Evolutionary conservation across 2,888 invertebrate genomes (phyloP).

Genomic region (Rhagophthalmus giganteus): DNA sequence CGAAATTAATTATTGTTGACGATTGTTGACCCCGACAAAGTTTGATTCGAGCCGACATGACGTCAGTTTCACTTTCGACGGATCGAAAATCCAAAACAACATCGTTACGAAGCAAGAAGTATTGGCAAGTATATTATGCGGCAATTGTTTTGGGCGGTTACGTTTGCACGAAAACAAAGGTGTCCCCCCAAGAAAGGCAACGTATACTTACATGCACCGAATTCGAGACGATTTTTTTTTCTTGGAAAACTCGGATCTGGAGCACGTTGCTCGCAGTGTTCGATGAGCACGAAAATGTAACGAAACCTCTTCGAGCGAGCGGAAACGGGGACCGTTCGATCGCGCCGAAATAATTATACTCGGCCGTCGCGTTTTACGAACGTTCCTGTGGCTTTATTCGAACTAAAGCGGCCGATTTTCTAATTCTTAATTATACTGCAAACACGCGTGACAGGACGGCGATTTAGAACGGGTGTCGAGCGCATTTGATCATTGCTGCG

Average conservation of each 20-base stretch:
- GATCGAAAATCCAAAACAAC: background rate
- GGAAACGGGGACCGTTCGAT: slow-evolving; percentile 11
- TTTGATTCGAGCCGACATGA: background rate
- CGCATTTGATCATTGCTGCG: slow-evolving; percentile 16
- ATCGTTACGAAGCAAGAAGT: background rate
- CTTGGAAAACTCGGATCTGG: slow-evolving; percentile 4
- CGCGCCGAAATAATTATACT: slow-evolving; percentile 10
- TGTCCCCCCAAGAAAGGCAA: background rate
- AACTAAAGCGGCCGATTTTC: slow-evolving; percentile 4
- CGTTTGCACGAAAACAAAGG: background rate
- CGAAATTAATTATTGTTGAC: background rate
- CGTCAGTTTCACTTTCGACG: background rate
- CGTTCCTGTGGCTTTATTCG: slow-evolving; percentile 1
- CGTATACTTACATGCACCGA: slow-evolving; percentile 13
- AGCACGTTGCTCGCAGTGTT: slow-evolving; percentile 1
- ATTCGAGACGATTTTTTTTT: background rate
- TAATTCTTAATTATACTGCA: slow-evolving; percentile 10
- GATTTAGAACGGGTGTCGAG: slow-evolving; percentile 1
- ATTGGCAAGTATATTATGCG: slow-evolving; percentile 1
- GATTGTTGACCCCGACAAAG: slow-evolving; percentile 5
- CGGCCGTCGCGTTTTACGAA: slow-evolving; percentile 12
- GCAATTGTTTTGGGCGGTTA: background rate
- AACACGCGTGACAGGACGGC: slow-evolving; percentile 11
- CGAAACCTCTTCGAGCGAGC: background rate
- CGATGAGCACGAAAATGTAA: background rate